phyloP scores from a whole-genome alignment of 2,888 invertebrate species.

The Stenurella melanura region DNA sequence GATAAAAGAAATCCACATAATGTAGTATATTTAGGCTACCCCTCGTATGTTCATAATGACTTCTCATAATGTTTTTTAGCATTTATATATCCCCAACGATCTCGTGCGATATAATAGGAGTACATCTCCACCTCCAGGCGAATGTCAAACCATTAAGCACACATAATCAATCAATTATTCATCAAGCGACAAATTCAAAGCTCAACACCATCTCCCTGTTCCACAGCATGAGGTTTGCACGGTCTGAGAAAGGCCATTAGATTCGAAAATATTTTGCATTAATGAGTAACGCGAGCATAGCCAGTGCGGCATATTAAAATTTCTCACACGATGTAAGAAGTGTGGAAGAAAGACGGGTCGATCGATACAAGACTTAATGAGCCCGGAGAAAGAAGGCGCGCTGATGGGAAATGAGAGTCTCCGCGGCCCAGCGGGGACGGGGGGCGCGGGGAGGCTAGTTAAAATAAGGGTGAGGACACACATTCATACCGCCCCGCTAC shows the following conservation, averaged over 20 bases:
- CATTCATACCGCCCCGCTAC: constrained; percentile 55
- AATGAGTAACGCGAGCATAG: constrained; percentile 67
- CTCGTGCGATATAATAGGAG: constrained; percentile 29
- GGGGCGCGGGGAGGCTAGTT: constrained; percentile 59
- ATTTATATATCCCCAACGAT: constrained; percentile 34
- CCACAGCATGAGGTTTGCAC: constrained; percentile 11
- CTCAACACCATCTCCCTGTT: constrained; percentile 12
- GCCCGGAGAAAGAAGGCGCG: constrained; percentile 71
- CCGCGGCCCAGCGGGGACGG: constrained; percentile 44
- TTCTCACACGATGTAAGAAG: constrained; percentile 71
- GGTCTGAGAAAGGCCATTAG: constrained; percentile 48
- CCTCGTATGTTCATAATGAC: constrained; percentile 14
- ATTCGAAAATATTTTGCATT: constrained; percentile 67
- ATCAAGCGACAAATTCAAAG: constrained; percentile 44
- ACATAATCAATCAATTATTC: constrained; percentile 50
- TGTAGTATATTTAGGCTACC: neutral
- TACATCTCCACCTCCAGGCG: constrained; percentile 33
- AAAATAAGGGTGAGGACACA: constrained; percentile 67
- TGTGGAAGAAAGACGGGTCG: constrained; percentile 70
- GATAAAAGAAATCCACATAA: neutral
- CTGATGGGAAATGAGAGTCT: constrained; percentile 67
- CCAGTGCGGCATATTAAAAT: constrained; percentile 71
- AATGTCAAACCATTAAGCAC: constrained; percentile 44
- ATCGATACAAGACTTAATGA: constrained; percentile 71
- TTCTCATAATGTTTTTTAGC: constrained; percentile 22